phyloP scores from a whole-genome alignment of 2,888 invertebrate species.

The Perizoma flavofasciatum region DNA sequence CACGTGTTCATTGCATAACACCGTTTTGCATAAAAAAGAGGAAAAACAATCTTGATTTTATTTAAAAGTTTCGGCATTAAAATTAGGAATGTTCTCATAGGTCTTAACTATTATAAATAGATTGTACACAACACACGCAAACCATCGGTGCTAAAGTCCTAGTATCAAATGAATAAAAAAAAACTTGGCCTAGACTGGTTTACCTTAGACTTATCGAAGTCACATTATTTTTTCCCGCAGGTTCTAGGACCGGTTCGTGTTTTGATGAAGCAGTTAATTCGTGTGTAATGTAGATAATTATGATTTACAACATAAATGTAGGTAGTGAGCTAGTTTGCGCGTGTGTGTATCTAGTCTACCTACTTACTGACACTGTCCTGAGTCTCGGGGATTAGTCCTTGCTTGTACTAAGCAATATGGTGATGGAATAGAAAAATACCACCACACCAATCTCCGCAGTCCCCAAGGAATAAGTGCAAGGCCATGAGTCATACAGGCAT shows the following conservation, averaged over 20 bases:
- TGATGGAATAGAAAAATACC: no score
- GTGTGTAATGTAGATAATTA: no score
- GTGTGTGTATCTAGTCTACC: no score
- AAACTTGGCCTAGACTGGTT: slow-evolving; percentile 11
- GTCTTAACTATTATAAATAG: no score
- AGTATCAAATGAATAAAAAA: slow-evolving; percentile 10
- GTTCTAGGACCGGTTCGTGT: not conserved
- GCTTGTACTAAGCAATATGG: no score
- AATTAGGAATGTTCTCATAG: slow-evolving; percentile 7
- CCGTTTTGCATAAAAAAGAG: not conserved
- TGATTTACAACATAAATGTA: no score
- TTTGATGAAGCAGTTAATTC: not conserved
- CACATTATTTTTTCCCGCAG: not conserved
- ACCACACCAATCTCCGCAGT: not conserved
- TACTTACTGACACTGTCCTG: no score
- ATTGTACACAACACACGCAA: not conserved
- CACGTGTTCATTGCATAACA: slow-evolving; percentile 11
- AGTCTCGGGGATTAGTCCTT: no score
- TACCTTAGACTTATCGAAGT: slow-evolving; percentile 3
- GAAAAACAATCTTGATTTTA: slow-evolving; percentile 8
- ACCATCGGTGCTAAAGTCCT: not conserved
- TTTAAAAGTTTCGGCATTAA: slow-evolving; percentile 1
- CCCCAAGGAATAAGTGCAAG: slow-evolving; percentile 2
- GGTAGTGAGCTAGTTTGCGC: no score
- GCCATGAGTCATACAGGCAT: slow-evolving; percentile 22